A percentile compares a stretch with the other conserved stretches of the same genome.
Evolutionary conservation across 1,140 invertebrate species (phyloP).

Genomic region (Meloidogyne floridensis): DNA sequence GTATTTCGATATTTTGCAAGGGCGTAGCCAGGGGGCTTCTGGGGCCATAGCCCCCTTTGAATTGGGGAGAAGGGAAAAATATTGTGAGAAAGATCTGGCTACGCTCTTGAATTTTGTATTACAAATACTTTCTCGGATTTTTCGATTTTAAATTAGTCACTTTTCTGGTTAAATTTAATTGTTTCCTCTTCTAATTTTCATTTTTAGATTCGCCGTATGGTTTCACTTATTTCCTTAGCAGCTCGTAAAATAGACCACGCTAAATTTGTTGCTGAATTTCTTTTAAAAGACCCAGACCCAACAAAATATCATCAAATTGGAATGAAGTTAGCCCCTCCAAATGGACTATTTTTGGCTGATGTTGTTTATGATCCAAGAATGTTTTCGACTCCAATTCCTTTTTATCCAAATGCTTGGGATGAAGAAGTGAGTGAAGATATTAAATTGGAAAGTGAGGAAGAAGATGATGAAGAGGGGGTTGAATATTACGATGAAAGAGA

Average conservation of each 20-base stretch:
- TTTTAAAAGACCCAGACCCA: slow-evolving; percentile 47
- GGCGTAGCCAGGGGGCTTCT: no score
- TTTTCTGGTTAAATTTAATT: no score
- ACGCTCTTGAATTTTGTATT: no score
- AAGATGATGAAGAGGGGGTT: background rate
- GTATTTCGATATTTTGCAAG: no score
- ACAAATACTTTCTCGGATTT: no score
- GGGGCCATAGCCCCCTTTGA: no score
- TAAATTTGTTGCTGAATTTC: slow-evolving; percentile 34
- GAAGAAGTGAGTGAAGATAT: slow-evolving; percentile 19
- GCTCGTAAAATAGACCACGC: slow-evolving; percentile 33
- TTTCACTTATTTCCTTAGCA: slow-evolving; percentile 40
- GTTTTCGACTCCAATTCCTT: slow-evolving; percentile 49
- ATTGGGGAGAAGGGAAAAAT: no score
- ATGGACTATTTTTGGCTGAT: slow-evolving; percentile 55
- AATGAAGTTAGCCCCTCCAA: slow-evolving; percentile 45
- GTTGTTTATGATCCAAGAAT: slow-evolving; percentile 54
- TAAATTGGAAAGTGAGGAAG: slow-evolving; percentile 9
- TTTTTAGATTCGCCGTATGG: slow-evolving; percentile 56
- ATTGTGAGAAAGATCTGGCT: no score
- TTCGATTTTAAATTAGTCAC: no score
- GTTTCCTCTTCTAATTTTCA: background rate
- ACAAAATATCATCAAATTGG: slow-evolving; percentile 38
- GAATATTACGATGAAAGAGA: background rate
- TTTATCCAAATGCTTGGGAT: slow-evolving; percentile 48